These are phyloP conservation scores for Fratercula arctica DNA, from an alignment of 2,797 vertebrate genomes.

Conservation along the genomic window DNA sequence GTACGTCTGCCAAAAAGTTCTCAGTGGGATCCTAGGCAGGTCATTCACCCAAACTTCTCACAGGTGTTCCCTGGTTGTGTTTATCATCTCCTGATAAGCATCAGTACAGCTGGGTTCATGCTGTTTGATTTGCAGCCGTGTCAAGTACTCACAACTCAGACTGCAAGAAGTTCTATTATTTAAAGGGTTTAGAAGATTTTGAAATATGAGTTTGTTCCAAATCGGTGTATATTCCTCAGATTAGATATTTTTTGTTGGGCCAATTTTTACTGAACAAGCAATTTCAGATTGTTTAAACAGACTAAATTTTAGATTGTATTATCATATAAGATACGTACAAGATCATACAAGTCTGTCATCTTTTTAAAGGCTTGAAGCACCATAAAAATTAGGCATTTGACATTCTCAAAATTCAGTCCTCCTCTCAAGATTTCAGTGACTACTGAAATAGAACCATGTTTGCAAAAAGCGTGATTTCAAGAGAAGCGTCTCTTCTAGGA, in stretches of 20 bases:
- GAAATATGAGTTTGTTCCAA: not conserved
- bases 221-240: not conserved
- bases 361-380: not conserved
- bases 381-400: not conserved
- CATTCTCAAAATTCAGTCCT: not conserved
- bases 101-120: not conserved
- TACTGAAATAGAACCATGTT: not conserved
- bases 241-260: not conserved
- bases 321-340: not conserved
- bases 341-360: not conserved
- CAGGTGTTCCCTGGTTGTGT: not conserved
- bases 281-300: not conserved
- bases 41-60: not conserved
- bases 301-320: not conserved
- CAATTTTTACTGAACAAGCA: not conserved
- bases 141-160: not conserved
- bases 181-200: not conserved
- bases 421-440: not conserved
- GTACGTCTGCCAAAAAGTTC: not conserved
- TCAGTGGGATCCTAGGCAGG: not conserved
- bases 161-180: not conserved
- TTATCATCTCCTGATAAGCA: not conserved
- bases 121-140: not conserved
- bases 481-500: not conserved
- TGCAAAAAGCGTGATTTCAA: not conserved